phyloP scores from a whole-genome alignment of 2,113 vertebrate genomes.

The Pangasianodon hypophthalmus region DNA sequence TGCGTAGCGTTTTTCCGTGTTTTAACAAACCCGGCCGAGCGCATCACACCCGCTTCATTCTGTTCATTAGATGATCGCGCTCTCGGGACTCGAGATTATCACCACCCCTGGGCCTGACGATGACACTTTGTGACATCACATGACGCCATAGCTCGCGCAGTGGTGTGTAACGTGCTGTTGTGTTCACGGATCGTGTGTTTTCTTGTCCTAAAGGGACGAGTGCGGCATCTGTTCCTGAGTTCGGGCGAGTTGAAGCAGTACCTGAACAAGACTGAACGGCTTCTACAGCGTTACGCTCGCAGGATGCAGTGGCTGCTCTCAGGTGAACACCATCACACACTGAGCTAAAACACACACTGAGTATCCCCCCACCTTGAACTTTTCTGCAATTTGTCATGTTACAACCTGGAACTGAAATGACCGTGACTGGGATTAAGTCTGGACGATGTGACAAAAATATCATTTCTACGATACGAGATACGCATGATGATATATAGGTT shows the following conservation, averaged over 20 bases:
- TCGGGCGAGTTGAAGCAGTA: slow-evolving; percentile 73
- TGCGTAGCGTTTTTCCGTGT: background rate
- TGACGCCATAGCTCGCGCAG: background rate
- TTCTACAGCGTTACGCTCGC: slow-evolving; percentile 64
- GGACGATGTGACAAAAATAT: background rate
- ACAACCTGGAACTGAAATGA: background rate
- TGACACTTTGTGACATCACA: background rate
- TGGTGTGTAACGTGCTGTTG: background rate
- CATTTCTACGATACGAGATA: background rate
- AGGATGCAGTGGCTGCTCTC: slow-evolving; percentile 83
- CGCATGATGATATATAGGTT: background rate
- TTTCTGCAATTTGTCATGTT: background rate
- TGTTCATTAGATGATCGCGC: background rate
- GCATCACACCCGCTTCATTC: background rate
- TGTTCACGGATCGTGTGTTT: background rate
- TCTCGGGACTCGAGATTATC: background rate
- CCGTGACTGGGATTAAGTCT: background rate
- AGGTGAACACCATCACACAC: slow-evolving; percentile 63
- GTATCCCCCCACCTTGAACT: background rate
- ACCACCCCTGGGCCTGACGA: background rate
- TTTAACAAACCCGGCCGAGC: background rate
- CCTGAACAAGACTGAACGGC: slow-evolving; percentile 62
- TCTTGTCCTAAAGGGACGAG: slow-evolving; percentile 66
- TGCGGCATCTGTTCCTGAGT: slow-evolving; percentile 75
- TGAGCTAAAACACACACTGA: background rate